These are phyloP conservation scores for Calonectris borealis DNA, from an alignment of 2,113 vertebrate species.

Conservation along the genomic window DNA sequence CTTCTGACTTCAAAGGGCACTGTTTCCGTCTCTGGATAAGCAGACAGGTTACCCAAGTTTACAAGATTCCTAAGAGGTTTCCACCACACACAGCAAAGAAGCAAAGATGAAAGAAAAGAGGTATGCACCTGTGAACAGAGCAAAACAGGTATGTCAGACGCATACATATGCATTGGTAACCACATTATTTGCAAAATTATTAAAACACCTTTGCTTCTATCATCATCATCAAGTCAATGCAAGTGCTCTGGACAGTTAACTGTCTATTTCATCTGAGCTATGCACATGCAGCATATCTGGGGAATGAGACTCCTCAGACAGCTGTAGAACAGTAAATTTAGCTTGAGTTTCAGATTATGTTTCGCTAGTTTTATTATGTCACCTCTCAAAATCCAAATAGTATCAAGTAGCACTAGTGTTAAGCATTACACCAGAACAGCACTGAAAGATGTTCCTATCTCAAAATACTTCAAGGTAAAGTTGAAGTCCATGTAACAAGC, in stretches of 20 bases:
- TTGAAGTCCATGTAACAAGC: neutral
- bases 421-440: neutral
- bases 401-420: neutral
- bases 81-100: neutral
- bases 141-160: neutral
- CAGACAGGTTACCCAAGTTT: neutral
- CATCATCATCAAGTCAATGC: neutral
- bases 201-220: neutral
- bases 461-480: neutral
- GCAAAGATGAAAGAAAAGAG: conserved; percentile 36
- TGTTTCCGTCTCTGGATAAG: neutral
- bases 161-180: neutral
- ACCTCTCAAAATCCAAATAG: neutral
- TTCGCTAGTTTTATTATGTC: neutral
- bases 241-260: neutral
- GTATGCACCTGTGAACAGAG: neutral
- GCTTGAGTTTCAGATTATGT: neutral
- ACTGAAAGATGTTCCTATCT: neutral
- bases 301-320: neutral
- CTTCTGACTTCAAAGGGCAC: conserved; percentile 22
- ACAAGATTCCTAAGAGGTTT: neutral
- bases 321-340: neutral
- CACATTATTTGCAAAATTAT: conserved; percentile 13
- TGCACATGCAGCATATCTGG: neutral
- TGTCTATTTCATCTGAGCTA: neutral